phyloP scores from a whole-genome alignment of 2,113 vertebrate species.

The Anarhynchus alexandrinus region DNA sequence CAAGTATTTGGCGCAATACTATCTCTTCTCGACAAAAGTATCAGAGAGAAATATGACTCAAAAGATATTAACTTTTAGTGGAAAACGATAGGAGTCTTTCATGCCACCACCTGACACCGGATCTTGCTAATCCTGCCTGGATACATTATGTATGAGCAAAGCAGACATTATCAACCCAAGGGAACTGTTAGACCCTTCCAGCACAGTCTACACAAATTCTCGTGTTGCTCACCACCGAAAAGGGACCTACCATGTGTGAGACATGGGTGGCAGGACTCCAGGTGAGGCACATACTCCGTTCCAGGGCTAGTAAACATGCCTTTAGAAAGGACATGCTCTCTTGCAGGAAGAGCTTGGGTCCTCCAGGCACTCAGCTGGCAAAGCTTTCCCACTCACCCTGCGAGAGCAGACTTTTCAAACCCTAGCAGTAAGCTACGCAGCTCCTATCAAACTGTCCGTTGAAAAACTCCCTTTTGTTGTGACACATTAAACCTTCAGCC shows the following conservation, averaged over 20 bases:
- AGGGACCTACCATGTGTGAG: not conserved
- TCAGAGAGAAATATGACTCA: not conserved
- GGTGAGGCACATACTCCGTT: not conserved
- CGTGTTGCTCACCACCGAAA: not conserved
- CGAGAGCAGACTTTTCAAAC: not conserved
- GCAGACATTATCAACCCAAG: not conserved
- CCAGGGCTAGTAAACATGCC: not conserved
- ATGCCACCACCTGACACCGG: fast-evolving
- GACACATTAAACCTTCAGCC: not conserved
- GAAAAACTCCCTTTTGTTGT: not conserved
- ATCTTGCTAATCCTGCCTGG: not conserved
- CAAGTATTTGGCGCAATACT: not conserved
- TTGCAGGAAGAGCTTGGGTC: not conserved
- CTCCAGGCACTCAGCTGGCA: not conserved
- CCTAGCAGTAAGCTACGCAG: not conserved
- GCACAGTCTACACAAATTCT: not conserved
- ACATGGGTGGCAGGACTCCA: not conserved
- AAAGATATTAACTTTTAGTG: not conserved
- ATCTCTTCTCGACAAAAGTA: not conserved
- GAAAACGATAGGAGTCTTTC: not conserved
- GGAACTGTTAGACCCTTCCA: not conserved
- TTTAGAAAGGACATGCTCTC: not conserved
- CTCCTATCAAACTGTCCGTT: not conserved
- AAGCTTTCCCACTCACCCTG: not conserved
- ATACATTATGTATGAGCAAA: not conserved